Conservation (phyloP, 2,797 vertebrate species). For the Onychomys leucogaster region DNA sequence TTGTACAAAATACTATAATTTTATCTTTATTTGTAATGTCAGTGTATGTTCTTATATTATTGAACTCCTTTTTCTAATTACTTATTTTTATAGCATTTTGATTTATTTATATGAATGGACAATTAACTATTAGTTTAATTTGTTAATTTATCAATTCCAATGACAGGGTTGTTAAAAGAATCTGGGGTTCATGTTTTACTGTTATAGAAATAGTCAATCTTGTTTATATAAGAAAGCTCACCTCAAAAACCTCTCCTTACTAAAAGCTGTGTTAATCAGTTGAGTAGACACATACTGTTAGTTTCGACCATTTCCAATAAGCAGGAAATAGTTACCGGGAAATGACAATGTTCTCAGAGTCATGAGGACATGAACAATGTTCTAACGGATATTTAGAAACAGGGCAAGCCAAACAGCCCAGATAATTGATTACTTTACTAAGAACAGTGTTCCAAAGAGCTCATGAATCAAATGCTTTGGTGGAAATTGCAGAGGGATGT, state of each 20-base stretch:
- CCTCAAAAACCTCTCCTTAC: background rate
- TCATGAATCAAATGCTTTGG: background rate
- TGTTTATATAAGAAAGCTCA: background rate
- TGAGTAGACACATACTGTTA: background rate
- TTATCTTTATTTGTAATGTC: background rate
- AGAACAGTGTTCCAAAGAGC: background rate
- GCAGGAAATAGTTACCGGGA: background rate
- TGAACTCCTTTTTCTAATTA: background rate
- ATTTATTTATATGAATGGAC: background rate
- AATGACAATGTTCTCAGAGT: background rate
- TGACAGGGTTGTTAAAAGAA: constrained; percentile 29
- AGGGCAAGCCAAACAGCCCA: background rate
- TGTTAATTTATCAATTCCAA: constrained; percentile 18
- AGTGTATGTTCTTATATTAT: background rate
- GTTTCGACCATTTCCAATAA: constrained; percentile 18
- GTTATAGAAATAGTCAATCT: background rate
- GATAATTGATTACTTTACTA: background rate
- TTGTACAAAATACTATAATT: background rate
- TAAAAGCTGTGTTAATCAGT: background rate
- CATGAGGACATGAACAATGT: background rate
- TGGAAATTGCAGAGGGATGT: background rate
- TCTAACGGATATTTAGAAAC: constrained; percentile 8
- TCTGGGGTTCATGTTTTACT: background rate
- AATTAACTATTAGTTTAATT: constrained; percentile 21
- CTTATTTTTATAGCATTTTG: constrained; percentile 38